Percentiles rank a stretch among this genome's conserved stretches.
These are phyloP conservation scores for Trichoplusia ni DNA, from an alignment of 1,140 invertebrate genomes.

Conservation along the genomic window DNA sequence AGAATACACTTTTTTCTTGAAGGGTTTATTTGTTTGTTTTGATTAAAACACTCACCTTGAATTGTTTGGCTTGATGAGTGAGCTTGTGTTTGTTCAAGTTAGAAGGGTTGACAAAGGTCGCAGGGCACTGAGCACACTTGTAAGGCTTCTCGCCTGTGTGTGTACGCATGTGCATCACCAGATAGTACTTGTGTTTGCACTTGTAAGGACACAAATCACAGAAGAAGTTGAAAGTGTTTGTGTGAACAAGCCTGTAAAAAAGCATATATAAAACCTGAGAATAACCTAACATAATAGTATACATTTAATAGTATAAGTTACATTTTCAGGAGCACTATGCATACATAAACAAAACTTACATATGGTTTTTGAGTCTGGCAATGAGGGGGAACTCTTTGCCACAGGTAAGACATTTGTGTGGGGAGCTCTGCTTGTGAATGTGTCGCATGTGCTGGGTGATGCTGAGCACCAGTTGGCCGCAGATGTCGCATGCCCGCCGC, in stretches of 20 bases:
- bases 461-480: constrained; percentile 68
- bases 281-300: not conserved
- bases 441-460: constrained; percentile 71
- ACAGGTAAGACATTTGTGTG: constrained; percentile 67
- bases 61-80: constrained; percentile 73
- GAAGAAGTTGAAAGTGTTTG: constrained; percentile 77
- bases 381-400: constrained; percentile 72
- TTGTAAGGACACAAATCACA: constrained; percentile 76
- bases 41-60: constrained; percentile 53
- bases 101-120: constrained; percentile 74
- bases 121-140: constrained; percentile 63
- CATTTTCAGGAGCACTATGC: not conserved
- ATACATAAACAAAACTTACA: too few relatives aligned
- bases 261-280: not conserved
- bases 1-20: too few relatives aligned
- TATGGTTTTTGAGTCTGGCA: constrained; percentile 69
- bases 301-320: not conserved
- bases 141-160: constrained; percentile 76
- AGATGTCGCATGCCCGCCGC: constrained; percentile 70
- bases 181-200: constrained; percentile 75
- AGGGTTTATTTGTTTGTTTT: too few relatives aligned
- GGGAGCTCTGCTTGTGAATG: constrained; percentile 60
- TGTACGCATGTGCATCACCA: constrained; percentile 78
- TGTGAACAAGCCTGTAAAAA: constrained; percentile 63
- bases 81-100: constrained; percentile 76